Evolutionary conservation across 2,888 invertebrate genomes (phyloP).

Genomic region (Philonicus albiceps): DNA sequence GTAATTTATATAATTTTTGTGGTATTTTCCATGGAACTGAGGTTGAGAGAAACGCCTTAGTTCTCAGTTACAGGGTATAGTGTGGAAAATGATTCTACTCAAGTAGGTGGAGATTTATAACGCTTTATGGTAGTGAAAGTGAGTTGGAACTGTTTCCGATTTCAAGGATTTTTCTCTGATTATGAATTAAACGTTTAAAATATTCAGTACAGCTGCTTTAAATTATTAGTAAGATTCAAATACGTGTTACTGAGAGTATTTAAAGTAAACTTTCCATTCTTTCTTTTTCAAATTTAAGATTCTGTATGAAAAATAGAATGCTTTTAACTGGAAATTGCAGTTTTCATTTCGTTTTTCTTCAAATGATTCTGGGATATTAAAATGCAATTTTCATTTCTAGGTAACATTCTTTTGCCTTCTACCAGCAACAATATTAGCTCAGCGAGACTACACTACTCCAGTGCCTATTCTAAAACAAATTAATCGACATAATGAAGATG

Average conservation of each 20-base stretch:
- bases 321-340: too few relatives aligned
- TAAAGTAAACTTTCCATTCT: neutral
- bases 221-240: neutral
- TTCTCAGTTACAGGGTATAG: neutral
- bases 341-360: too few relatives aligned
- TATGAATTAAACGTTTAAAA: neutral
- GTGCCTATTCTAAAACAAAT: constrained; percentile 84
- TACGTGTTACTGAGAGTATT: neutral
- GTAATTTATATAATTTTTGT: neutral
- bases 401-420: neutral
- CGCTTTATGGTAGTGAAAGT: neutral
- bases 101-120: neutral
- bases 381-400: neutral
- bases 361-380: too few relatives aligned
- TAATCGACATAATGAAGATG: constrained; percentile 85
- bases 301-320: neutral
- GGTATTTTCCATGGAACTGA: neutral
- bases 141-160: neutral
- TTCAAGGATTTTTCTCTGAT: neutral
- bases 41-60: neutral
- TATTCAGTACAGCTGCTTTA: neutral
- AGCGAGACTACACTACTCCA: constrained; percentile 73
- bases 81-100: neutral
- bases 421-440: constrained; percentile 53
- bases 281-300: neutral